Conservation (phyloP, 2,888 invertebrate genomes). For the Ischnura elegans region DNA sequence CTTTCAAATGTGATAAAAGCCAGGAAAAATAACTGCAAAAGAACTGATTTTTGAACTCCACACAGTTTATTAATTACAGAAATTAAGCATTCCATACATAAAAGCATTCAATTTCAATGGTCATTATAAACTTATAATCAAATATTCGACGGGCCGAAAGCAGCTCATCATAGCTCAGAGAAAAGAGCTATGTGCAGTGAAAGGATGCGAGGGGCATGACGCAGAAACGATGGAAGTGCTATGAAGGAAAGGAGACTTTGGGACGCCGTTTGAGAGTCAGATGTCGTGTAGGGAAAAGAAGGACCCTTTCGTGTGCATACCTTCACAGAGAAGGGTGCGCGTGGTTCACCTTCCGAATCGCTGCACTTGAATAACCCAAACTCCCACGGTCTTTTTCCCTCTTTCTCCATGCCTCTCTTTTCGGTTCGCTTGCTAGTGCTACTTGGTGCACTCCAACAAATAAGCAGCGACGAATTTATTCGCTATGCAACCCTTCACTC, state of each 20-base stretch:
- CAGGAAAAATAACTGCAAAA: too few relatives aligned
- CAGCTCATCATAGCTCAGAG: too few relatives aligned
- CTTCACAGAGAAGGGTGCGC: background rate
- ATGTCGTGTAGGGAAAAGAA: background rate
- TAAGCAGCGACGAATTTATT: background rate
- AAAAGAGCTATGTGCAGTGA: background rate
- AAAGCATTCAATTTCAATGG: too few relatives aligned
- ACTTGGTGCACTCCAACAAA: constrained; percentile 18
- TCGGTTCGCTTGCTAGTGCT: constrained; percentile 11
- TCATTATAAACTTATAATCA: too few relatives aligned
- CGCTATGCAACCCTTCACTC: background rate
- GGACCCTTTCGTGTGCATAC: background rate
- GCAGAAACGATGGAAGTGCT: background rate
- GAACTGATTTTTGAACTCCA: too few relatives aligned
- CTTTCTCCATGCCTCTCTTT: background rate
- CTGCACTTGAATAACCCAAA: background rate
- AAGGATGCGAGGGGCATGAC: background rate
- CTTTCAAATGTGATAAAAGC: too few relatives aligned
- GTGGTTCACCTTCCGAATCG: constrained; percentile 6
- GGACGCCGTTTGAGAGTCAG: constrained; percentile 26
- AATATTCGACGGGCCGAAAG: too few relatives aligned
- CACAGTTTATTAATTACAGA: too few relatives aligned
- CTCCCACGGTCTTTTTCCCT: background rate
- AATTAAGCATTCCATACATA: too few relatives aligned
- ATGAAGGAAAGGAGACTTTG: background rate